phyloP scores from a whole-genome alignment of 2,888 invertebrate genomes.

The Tridacna crocea region DNA sequence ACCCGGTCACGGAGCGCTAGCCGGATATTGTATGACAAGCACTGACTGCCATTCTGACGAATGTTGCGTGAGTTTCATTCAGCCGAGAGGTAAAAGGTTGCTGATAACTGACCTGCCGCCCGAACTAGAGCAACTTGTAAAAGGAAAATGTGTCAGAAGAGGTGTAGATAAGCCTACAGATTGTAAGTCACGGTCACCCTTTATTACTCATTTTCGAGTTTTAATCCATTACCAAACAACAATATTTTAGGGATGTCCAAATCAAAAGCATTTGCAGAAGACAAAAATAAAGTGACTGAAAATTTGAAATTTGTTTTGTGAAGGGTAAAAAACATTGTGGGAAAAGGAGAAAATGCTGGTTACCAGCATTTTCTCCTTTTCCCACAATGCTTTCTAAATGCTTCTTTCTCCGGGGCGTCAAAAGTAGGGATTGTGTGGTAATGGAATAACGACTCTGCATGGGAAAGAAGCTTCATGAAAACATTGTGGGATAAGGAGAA shows the following conservation, averaged over 20 bases:
- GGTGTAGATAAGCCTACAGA: conserved; percentile 27
- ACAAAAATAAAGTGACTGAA: too few species aligned
- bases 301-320: too few species aligned
- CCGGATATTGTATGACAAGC: conserved; percentile 49
- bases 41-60: conserved; percentile 42
- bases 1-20: conserved; percentile 45
- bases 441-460: too few species aligned
- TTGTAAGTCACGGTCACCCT: background rate
- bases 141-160: conserved; percentile 46
- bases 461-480: too few species aligned
- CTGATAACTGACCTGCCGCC: conserved; percentile 31
- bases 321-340: background rate
- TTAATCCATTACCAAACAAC: background rate
- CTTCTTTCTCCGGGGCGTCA: too few species aligned
- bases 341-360: background rate
- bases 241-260: too few species aligned
- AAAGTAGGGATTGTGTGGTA: too few species aligned
- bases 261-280: too few species aligned
- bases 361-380: background rate
- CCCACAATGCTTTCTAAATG: too few species aligned
- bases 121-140: conserved; percentile 36
- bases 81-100: conserved; percentile 44
- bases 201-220: background rate
- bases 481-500: too few species aligned
- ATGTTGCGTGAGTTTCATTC: conserved; percentile 52